Percentiles rank a stretch among this genome's conserved stretches.
phyloP scores from a whole-genome alignment of 37 sponge, comb jelly and placozoan species.

The Chondrosia reniformis region DNA sequence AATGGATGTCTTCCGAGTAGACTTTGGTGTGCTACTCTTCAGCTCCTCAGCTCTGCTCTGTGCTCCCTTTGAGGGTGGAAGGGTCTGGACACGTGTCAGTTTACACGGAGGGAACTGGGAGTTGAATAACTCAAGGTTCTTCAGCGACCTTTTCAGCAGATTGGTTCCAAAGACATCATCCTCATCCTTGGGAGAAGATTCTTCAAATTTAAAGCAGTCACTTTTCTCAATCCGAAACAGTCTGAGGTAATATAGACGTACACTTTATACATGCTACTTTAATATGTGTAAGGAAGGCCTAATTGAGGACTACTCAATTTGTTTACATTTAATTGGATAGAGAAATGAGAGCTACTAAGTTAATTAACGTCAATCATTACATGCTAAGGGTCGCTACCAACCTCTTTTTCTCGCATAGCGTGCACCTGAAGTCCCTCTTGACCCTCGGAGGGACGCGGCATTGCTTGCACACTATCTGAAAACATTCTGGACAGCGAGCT shows the following conservation, averaged over 20 bases:
- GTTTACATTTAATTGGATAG: too few species aligned
- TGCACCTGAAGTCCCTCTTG: conserved; percentile 21
- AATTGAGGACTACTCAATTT: too few species aligned
- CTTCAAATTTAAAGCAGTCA: not conserved
- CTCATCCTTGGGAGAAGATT: not conserved
- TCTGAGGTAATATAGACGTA: not conserved
- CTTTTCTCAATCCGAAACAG: not conserved
- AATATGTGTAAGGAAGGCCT: too few species aligned
- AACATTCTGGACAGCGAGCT: conserved; percentile 29
- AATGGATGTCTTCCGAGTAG: too few species aligned
- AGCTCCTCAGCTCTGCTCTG: not conserved
- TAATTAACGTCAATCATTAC: too few species aligned
- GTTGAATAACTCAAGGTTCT: conserved; percentile 2
- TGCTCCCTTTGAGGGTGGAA: not conserved
- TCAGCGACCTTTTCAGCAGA: not conserved
- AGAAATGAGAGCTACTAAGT: too few species aligned
- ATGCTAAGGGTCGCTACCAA: too few species aligned
- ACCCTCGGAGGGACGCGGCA: conserved; percentile 23
- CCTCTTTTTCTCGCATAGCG: conserved; percentile 35
- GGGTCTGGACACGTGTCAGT: not conserved
- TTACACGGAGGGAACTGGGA: not conserved
- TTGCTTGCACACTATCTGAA: conserved; percentile 28
- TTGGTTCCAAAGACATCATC: conserved; percentile 13
- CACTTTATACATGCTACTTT: too few species aligned
- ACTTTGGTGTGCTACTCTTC: too few species aligned